phyloP scores from a whole-genome alignment of 2,888 invertebrate genomes.

The Helicoverpa assulta region DNA sequence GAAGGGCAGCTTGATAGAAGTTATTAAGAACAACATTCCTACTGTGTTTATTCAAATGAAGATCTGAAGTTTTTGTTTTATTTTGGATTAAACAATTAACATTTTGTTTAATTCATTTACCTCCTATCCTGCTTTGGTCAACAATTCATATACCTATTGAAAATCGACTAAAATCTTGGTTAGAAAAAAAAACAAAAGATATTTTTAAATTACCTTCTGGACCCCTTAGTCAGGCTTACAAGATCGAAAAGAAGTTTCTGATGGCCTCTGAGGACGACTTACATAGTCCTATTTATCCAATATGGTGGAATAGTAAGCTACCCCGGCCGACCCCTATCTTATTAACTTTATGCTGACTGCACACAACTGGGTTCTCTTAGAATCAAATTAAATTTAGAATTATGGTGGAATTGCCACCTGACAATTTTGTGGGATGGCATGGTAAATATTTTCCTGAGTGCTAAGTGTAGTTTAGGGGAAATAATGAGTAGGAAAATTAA shows the following conservation, averaged over 20 bases:
- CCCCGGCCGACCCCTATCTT: conserved; percentile 68
- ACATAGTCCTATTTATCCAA: conserved; percentile 50
- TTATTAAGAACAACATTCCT: conserved; percentile 34
- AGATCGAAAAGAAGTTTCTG: conserved; percentile 26
- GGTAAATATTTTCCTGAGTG: neutral
- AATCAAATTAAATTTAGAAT: conserved; percentile 40
- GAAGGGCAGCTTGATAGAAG: conserved; percentile 36
- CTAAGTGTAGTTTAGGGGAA: neutral
- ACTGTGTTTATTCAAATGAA: conserved; percentile 37
- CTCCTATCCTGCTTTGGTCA: neutral
- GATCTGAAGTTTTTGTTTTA: conserved; percentile 33
- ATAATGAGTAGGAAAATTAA: neutral
- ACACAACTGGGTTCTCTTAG: conserved; percentile 39
- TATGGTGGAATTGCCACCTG: conserved; percentile 3
- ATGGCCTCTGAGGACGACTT: conserved; percentile 13
- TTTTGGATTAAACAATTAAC: conserved; percentile 8
- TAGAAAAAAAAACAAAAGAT: neutral
- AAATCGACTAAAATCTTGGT: neutral
- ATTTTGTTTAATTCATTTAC: conserved; percentile 14
- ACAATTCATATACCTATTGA: neutral
- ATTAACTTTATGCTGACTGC: conserved; percentile 78
- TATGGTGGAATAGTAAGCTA: conserved; percentile 40
- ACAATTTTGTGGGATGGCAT: neutral
- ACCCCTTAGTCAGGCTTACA: conserved; percentile 1
- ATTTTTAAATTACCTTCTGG: neutral